These are phyloP conservation scores for Rhagologus leucostigma DNA, from an alignment of 2,113 vertebrate genomes.

Conservation along the genomic window DNA sequence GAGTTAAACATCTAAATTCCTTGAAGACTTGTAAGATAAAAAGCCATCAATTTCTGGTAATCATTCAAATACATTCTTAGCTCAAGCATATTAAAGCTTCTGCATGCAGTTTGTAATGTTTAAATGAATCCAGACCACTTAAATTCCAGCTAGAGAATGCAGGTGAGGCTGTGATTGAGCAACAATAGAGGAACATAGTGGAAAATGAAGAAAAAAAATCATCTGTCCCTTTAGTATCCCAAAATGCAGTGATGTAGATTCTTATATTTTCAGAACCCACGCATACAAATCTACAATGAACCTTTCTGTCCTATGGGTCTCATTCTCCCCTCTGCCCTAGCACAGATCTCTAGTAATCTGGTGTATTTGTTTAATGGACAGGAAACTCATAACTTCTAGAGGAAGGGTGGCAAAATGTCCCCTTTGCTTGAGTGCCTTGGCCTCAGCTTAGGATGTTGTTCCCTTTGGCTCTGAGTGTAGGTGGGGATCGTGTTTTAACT, in stretches of 20 bases:
- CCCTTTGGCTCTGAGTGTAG: neutral
- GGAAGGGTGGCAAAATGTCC: neutral
- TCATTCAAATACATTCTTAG: constrained; percentile 26
- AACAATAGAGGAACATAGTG: neutral
- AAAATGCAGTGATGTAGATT: neutral
- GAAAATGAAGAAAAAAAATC: neutral
- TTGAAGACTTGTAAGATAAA: constrained; percentile 59
- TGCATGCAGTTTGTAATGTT: neutral
- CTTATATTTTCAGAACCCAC: neutral
- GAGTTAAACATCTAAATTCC: constrained; percentile 66
- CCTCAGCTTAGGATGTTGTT: neutral
- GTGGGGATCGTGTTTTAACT: neutral
- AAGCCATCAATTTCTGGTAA: constrained; percentile 57
- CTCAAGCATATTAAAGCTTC: constrained; percentile 15
- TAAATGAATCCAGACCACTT: neutral
- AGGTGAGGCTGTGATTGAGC: neutral
- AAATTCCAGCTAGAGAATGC: neutral
- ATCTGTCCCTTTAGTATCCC: neutral
- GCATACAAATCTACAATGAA: neutral
- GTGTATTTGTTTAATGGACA: neutral
- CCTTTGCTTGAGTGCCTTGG: neutral
- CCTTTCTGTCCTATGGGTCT: neutral
- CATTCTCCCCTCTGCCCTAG: neutral
- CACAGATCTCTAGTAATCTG: neutral
- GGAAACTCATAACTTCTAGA: neutral